Evolutionary conservation across 2,797 vertebrate species (phyloP).

Genomic region (Pteropus rufus): DNA sequence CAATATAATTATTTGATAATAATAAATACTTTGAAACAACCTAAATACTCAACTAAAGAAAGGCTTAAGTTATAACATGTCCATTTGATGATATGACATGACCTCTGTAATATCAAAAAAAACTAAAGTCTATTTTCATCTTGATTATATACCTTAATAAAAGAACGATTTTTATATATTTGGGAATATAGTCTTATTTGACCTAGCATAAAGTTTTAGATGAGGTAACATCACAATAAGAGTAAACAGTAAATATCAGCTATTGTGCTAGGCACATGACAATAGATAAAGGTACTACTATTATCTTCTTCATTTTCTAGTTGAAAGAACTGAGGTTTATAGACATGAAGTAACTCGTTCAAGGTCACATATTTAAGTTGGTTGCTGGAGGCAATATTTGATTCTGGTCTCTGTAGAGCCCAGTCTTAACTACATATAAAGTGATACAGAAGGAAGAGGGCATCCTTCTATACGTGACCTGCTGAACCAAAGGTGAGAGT

Average conservation of each 20-base stretch:
- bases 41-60: background rate
- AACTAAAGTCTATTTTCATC: background rate
- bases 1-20: background rate
- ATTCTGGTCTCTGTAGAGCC: background rate
- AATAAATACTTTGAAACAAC: background rate
- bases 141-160: background rate
- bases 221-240: background rate
- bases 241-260: background rate
- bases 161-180: background rate
- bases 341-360: background rate
- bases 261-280: background rate
- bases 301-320: background rate
- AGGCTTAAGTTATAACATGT: background rate
- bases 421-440: background rate
- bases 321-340: background rate
- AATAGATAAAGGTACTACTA: background rate
- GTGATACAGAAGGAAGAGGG: background rate
- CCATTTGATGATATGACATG: background rate
- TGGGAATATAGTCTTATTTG: background rate
- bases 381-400: background rate
- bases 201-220: background rate
- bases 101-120: background rate
- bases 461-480: background rate
- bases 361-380: background rate
- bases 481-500: background rate